Evolutionary conservation across 2,797 vertebrate genomes (phyloP), one percentile per base, ranked within the genome.

Genomic region (Cuniculus paca): DNA sequence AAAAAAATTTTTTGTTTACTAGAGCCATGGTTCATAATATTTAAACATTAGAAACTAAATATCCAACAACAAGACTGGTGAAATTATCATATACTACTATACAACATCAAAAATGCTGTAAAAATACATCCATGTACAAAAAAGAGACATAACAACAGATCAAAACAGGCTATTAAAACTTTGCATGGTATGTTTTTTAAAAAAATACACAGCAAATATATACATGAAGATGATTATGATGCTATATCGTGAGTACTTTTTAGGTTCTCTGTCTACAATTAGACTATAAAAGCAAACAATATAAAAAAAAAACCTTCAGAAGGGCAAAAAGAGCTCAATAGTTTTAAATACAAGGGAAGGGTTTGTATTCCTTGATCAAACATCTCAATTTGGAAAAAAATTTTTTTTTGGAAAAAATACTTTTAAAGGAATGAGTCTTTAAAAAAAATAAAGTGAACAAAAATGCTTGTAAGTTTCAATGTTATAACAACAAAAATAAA

Each of bases 31-130:
- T 82, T 83, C 16, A 48, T 34, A 78, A 28, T n/a, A 88, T 52
- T 82, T 70, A 87, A 93, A 90, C 16, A 86, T 39, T 12, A 85
- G 56, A 75, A 93, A 88, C n/a, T 60, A 78, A 96, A 82, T 60
- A 80, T 36, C 58, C 88, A 94, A 90, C 34, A 88, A 78, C 54
- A 68, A 3, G 8, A 68, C 45, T 63, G 22, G 39, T 28, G 80
- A 90, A 81, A 65, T 91, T 81, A 88, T 39, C 36, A 96, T 8
- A 78, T 10, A 50, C 45, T 78, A 16, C 24, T 36, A 72, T 39
- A 77, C 81, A 88, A 48, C 26, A 75, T 75, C 58, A 26, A 81
- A 56, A 94, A 82, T 54, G 60, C 52, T 91, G 77, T 0, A 87
- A 45, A 91, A 88, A 79, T 79, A n/a, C 50, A 52, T 14, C 12